phyloP scores from a whole-genome alignment of 2,797 vertebrate species.

The Pagetopsis macropterus region DNA sequence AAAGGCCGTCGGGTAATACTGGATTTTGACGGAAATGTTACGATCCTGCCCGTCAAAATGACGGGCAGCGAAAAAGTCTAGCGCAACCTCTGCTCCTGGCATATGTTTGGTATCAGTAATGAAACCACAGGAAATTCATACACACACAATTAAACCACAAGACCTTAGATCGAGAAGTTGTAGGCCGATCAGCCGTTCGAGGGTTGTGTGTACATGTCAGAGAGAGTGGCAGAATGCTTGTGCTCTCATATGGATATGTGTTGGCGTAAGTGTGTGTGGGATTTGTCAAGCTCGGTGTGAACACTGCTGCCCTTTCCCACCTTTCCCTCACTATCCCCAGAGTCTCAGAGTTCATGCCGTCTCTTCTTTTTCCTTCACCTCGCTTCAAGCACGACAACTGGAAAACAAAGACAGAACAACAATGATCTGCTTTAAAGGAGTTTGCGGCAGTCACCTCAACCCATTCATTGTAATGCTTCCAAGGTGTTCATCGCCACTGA shows the following conservation, averaged over 20 bases:
- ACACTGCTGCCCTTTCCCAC: constrained; percentile 77
- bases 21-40: too few species aligned
- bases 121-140: constrained; percentile 47
- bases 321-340: constrained; percentile 72
- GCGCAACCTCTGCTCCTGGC: constrained; percentile 18
- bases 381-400: constrained; percentile 87
- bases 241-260: constrained; percentile 49
- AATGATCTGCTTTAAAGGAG: background rate
- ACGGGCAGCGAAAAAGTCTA: too few species aligned
- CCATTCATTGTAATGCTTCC: background rate
- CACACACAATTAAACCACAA: constrained; percentile 43
- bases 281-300: constrained; percentile 66
- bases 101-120: constrained; percentile 45
- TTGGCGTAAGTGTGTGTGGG: constrained; percentile 28
- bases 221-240: constrained; percentile 45
- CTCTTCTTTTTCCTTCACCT: constrained; percentile 86
- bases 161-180: constrained; percentile 61
- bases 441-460: background rate
- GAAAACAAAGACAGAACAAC: background rate
- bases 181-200: constrained; percentile 67
- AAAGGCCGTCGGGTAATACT: too few species aligned
- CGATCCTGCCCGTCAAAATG: too few species aligned
- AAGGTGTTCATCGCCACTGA: too few species aligned
- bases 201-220: constrained; percentile 58
- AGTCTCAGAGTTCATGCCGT: constrained; percentile 77